Base-by-base conservation (phyloP, 92 coral and sea anemone genomes). In the Phymanthus crucifer region DNA sequence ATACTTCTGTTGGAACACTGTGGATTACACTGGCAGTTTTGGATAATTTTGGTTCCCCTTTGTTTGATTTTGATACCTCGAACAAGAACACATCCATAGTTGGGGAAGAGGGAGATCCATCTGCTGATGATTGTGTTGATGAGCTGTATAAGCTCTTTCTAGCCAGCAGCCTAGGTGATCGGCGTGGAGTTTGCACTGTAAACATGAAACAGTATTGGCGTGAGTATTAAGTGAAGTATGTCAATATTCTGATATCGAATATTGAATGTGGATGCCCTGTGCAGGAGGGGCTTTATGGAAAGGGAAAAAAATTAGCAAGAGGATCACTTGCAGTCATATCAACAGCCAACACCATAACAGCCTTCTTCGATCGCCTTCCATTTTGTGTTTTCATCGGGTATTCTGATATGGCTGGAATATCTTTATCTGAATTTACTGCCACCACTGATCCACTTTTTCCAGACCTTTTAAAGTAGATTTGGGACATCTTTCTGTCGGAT, bases 11-110 rank as follows among this genome's bases (percentile, higher is more conserved):
- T 5, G 23, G 32, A 3, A 64, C 70, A 64, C 35, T 64, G 70
- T 64, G 70, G 14, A 64, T 64, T 5, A 64, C 70, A 64, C 32
- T 64, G 6, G 70, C 16, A n/a, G 70, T 65, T 32, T 65, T 65
- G n/a, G 70, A 65, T 6, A 65, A 32, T 33, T 65, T 65, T 9
- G 70, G 70, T 26, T 65, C 70, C n/a, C 70, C 70, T 32, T 65
- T 65, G 16, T 3, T 18, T 10, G 56, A 10, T 48, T 13, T 48
- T 10, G 10, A 10, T 17, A 48, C 56, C 56, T 48, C 56, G 16
- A 48, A 48, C 16, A 48, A 48, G 56, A 48, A 48, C n/a, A 65
- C 36, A 26, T 26, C 70, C 32, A 65, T 26, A 19, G 68, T 58
- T 58, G 68, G 24, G 67, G 67, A 7, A 4, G 31, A 58, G 8